Base-by-base conservation (phyloP, 2,113 vertebrate species). In the Gracilinanus agilis region DNA sequence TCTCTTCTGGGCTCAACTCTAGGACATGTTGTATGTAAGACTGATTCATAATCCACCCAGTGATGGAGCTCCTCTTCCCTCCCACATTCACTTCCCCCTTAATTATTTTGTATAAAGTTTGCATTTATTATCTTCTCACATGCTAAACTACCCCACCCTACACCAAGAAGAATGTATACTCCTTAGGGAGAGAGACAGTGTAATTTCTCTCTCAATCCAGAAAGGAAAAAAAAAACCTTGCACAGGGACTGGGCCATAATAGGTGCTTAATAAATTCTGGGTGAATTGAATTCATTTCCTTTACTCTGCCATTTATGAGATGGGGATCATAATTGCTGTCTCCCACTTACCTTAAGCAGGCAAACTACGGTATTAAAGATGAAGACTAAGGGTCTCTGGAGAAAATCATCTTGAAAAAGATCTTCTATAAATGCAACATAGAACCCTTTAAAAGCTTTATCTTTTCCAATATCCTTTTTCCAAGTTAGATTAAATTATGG, bases 371-470 rank as follows among this genome's bases (percentile, higher is more conserved):
- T 83, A 83, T 83, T 83, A 40, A 34, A 83, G 67, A 40, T 83
- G 67, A 83, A 83, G 67, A 83, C n/a, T 21, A 40, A 83, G 19
- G 34, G n/a, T 83, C n/a, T 83, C 67, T 83, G 67, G 67, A 83
- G 67, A 83, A 83, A 83, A 83, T 40, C 67, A 83, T 83, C n/a
- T 83, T 40, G 67, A 83, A 83, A 83, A 83, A 83, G 67, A 83
- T 83, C 67, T 83, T n/a, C 67, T 83, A 83, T 83, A 83, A 83
- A 83, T 83, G 67, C 67, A 83, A 83, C 67, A 83, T 83, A 40
- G n/a, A 83, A 83, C 16, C 40, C 67, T 83, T 40, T 83, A 83
- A 83, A 40, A 83, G 19, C 67, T 83, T 83, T 83, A 40, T 40
- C 67, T 83, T 83, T 40, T 83, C 67, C 67, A 83, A 83, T 40